A percentile compares a stretch with the other conserved stretches of the same genome.
Conservation (phyloP, 2,888 invertebrate species). For the Stenichneumon culpator region DNA sequence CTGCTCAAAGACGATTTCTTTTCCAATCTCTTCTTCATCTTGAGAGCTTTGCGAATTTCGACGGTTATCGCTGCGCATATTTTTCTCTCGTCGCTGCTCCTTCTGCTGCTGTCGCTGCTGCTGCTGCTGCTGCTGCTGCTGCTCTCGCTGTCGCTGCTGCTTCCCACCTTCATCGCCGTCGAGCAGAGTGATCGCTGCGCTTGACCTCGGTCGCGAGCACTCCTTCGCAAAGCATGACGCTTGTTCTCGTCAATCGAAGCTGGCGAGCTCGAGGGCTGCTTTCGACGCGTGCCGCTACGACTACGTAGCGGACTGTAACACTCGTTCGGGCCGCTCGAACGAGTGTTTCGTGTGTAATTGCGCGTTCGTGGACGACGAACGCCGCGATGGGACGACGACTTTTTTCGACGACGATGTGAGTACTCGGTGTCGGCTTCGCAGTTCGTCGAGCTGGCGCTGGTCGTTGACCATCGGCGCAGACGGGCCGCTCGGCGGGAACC, state of each 20-base stretch:
- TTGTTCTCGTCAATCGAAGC: background rate
- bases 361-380: background rate
- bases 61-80: background rate
- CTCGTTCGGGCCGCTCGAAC: background rate
- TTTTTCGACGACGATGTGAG: slow-evolving; percentile 21
- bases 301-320: background rate
- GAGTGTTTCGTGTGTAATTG: background rate
- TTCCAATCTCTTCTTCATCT: slow-evolving; percentile 21
- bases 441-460: slow-evolving; percentile 48
- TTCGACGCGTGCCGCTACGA: slow-evolving; percentile 20
- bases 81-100: slow-evolving; percentile 38
- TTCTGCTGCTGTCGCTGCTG: slow-evolving; percentile 20
- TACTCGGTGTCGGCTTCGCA: background rate
- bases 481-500: slow-evolving; percentile 4
- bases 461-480: slow-evolving; percentile 18
- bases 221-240: slow-evolving; percentile 23
- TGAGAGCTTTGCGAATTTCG: slow-evolving; percentile 1
- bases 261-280: slow-evolving; percentile 21
- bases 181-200: background rate
- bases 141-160: background rate
- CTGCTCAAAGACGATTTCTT: slow-evolving; percentile 2
- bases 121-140: slow-evolving; percentile 12
- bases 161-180: background rate
- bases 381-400: background rate
- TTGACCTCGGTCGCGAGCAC: slow-evolving; percentile 42